phyloP scores from a whole-genome alignment of 2,113 vertebrate species.

The Dromas ardeola region DNA sequence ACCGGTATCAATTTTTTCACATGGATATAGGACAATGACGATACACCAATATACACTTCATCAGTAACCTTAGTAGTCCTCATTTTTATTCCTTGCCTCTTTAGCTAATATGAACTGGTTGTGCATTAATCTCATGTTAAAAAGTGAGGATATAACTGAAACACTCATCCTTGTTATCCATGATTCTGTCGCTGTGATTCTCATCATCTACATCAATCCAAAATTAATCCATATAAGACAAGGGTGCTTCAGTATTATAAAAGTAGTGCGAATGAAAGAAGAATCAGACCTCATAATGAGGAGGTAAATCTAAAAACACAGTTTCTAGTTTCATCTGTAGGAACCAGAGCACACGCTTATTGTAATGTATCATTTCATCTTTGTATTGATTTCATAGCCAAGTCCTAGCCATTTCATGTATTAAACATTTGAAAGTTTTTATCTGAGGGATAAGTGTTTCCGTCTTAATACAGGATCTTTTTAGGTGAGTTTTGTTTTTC shows the following conservation, averaged over 20 bases:
- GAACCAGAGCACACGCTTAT: background rate
- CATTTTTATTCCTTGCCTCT: background rate
- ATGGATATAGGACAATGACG: background rate
- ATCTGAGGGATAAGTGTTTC: background rate
- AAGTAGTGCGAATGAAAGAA: background rate
- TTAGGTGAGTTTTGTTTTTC: background rate
- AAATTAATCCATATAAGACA: background rate
- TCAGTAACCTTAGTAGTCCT: background rate
- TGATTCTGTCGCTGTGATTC: background rate
- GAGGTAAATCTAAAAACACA: background rate
- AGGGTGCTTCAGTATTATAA: background rate
- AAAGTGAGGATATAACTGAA: background rate
- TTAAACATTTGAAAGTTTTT: constrained; percentile 22
- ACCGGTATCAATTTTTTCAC: background rate
- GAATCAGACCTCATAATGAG: background rate
- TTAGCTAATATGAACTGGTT: background rate
- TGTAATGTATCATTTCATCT: constrained; percentile 35
- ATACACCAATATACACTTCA: background rate
- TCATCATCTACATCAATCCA: background rate
- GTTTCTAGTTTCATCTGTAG: background rate
- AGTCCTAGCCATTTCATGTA: constrained; percentile 12
- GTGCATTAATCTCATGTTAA: background rate
- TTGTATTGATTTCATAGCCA: constrained; percentile 5
- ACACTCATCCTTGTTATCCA: background rate
- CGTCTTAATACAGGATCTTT: background rate